A percentile compares a stretch with the other conserved stretches of the same genome.
Conservation (phyloP, 2,888 invertebrate species). For the Apamea crenata region DNA sequence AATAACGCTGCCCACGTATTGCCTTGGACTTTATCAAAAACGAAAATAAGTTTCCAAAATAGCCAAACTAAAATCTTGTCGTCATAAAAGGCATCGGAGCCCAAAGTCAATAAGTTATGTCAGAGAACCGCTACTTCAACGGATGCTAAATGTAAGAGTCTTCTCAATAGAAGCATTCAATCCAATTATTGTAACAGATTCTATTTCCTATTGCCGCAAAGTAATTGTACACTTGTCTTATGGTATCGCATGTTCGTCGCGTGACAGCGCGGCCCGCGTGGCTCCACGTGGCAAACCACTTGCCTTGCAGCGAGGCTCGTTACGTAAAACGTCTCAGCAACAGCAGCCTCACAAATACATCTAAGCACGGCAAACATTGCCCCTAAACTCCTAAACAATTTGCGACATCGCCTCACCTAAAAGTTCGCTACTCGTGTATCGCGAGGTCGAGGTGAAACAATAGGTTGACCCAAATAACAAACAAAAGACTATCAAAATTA, state of each 20-base stretch:
- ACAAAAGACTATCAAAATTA: conserved; percentile 67
- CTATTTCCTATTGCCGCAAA: conserved; percentile 55
- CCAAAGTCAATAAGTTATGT: conserved; percentile 46
- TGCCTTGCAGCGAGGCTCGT: conserved; percentile 75
- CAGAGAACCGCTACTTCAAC: conserved; percentile 37
- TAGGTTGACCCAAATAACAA: conserved; percentile 71
- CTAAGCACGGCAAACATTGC: conserved; percentile 21
- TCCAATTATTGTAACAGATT: conserved; percentile 56
- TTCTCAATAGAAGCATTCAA: conserved; percentile 31
- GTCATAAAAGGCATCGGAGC: conserved; percentile 29
- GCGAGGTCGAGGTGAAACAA: conserved; percentile 71
- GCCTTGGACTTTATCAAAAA: conserved; percentile 53
- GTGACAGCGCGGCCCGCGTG: conserved; percentile 66
- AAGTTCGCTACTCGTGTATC: conserved; percentile 57
- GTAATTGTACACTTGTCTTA: conserved; percentile 69
- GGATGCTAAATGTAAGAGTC: conserved; percentile 32
- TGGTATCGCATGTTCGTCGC: conserved; percentile 70
- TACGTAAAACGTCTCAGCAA: conserved; percentile 74
- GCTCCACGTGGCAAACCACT: conserved; percentile 78
- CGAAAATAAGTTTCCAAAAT: conserved; percentile 23
- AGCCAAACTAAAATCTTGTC: conserved; percentile 50
- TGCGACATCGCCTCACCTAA: conserved; percentile 48
- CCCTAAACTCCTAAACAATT: conserved; percentile 36
- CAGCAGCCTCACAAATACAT: conserved; percentile 62
- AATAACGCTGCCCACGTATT: conserved; percentile 66